phyloP scores from a whole-genome alignment of 2,797 vertebrate genomes.

The Crypturellus tataupa region DNA sequence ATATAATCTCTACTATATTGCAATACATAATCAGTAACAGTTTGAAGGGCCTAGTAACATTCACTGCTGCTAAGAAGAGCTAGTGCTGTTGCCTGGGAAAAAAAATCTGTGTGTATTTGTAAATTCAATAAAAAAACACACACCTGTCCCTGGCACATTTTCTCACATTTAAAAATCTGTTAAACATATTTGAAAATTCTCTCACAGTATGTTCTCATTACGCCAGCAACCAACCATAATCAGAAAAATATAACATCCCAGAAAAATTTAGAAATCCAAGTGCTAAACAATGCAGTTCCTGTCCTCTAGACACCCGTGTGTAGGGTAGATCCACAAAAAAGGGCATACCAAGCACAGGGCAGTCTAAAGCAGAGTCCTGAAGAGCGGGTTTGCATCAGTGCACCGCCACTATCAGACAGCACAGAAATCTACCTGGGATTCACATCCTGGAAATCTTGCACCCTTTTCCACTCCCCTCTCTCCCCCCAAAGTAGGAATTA shows the following conservation, averaged over 20 bases:
- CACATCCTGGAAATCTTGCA: not conserved
- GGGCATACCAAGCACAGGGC: not conserved
- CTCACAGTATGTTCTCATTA: not conserved
- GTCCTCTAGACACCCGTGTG: accelerated
- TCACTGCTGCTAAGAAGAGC: not conserved
- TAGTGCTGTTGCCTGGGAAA: not conserved
- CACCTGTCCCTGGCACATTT: not conserved
- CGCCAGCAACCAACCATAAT: not conserved
- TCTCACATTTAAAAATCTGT: not conserved
- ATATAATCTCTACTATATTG: not conserved
- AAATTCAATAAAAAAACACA: not conserved
- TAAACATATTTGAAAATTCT: not conserved
- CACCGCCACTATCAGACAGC: not conserved
- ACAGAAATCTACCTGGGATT: not conserved
- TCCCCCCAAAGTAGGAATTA: not conserved
- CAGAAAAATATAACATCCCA: not conserved
- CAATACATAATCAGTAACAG: not conserved
- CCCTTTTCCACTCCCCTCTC: not conserved
- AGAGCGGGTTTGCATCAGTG: not conserved
- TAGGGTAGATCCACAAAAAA: not conserved
- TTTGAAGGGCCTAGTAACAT: not conserved
- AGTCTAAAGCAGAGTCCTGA: not conserved
- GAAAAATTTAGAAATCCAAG: not conserved
- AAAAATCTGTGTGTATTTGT: not conserved
- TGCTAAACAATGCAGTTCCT: not conserved